Percentiles rank a stretch among this genome's conserved stretches.
Evolutionary conservation across 2,797 vertebrate species (phyloP).

Genomic region (Rhinatrema bivittatum): DNA sequence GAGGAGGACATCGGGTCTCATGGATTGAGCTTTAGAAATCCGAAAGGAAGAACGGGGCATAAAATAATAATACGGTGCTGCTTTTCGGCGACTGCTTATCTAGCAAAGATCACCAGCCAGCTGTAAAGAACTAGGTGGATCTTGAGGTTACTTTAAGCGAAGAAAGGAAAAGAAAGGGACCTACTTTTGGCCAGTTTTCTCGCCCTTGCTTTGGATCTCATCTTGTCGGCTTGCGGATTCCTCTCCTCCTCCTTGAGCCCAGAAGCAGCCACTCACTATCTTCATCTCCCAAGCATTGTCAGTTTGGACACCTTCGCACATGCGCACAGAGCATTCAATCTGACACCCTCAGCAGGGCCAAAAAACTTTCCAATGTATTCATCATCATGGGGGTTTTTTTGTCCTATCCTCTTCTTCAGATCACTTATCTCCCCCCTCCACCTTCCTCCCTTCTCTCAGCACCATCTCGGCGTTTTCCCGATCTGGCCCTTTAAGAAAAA

Average conservation of each 20-base stretch:
- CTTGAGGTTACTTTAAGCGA: constrained; percentile 49
- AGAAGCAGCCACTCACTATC: constrained; percentile 97
- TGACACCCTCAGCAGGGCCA: constrained; percentile 97
- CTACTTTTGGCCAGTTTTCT: constrained; percentile 98
- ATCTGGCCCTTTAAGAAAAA: constrained; percentile 77
- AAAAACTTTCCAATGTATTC: constrained; percentile 99
- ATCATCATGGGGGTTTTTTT: constrained; percentile 76
- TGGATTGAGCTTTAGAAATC: constrained; percentile 17
- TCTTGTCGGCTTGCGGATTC: constrained; percentile 91
- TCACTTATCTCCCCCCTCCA: constrained; percentile 86
- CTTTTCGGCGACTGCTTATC: constrained; percentile 49
- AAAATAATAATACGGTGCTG: constrained; percentile 33
- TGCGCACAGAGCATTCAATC: constrained; percentile 99
- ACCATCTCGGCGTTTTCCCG: constrained; percentile 48
- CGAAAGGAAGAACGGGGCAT: constrained; percentile 50
- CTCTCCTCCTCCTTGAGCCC: constrained; percentile 94
- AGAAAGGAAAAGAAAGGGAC: constrained; percentile 64
- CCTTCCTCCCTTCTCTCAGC: constrained; percentile 43
- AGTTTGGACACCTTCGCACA: constrained; percentile 99
- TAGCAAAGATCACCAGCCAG: constrained; percentile 61
- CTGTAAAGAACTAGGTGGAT: constrained; percentile 32
- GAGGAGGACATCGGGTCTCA: constrained; percentile 26
- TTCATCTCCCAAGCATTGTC: constrained; percentile 99
- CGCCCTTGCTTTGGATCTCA: constrained; percentile 98
- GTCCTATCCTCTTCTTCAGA: constrained; percentile 87